These are phyloP conservation scores for Phrynocephalus versicolor DNA, from an alignment of 2,113 vertebrate species.

Conservation along the genomic window DNA sequence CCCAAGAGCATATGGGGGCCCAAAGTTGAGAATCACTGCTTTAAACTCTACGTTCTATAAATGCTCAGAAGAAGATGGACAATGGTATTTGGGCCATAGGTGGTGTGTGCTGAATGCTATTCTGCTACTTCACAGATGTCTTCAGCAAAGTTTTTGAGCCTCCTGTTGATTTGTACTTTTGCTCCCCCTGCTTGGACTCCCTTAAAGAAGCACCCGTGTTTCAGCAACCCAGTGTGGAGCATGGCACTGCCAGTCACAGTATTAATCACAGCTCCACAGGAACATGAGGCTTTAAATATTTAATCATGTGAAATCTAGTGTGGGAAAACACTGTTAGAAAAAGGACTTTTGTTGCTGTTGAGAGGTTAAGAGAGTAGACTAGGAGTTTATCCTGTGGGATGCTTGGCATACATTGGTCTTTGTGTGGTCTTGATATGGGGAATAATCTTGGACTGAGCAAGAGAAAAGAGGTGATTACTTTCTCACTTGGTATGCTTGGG, in stretches of 20 bases:
- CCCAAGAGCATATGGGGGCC: too few species aligned
- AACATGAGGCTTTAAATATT: neutral
- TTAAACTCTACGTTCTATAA: neutral
- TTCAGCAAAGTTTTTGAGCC: neutral
- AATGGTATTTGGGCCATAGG: neutral
- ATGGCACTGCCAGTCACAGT: neutral
- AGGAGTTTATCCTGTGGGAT: neutral
- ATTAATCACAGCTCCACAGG: neutral
- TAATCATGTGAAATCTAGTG: fast-evolving
- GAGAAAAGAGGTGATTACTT: neutral
- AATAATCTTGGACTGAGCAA: neutral
- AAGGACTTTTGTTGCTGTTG: slow-evolving; percentile 1
- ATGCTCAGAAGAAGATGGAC: neutral
- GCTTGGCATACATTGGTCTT: neutral
- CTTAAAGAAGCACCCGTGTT: neutral
- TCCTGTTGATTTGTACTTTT: neutral
- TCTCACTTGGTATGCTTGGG: neutral
- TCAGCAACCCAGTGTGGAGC: neutral
- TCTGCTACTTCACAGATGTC: neutral
- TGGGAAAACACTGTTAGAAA: slow-evolving; percentile 3
- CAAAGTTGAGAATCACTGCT: too few species aligned
- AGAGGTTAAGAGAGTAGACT: neutral
- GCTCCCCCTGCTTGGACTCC: neutral
- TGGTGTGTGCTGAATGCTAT: too few species aligned
- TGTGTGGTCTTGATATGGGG: neutral